Evolutionary conservation across 2,888 invertebrate genomes (phyloP).

Genomic region (Craniophora ligustri): DNA sequence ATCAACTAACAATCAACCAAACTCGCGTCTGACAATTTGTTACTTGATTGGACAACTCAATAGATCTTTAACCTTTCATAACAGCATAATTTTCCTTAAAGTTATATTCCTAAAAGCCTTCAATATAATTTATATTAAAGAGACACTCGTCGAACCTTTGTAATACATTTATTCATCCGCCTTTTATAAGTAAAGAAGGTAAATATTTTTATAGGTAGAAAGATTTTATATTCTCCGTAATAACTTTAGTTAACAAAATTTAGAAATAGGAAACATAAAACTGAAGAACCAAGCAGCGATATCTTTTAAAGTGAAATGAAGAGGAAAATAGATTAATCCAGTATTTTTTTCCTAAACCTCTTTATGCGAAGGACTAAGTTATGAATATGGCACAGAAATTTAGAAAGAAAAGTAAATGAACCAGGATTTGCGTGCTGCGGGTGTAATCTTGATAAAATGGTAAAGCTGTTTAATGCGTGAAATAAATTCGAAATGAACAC

Average conservation of each 20-base stretch:
- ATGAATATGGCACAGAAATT: conserved; percentile 53
- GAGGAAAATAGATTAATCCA: conserved; percentile 40
- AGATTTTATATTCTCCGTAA: no score
- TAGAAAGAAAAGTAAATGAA: conserved; percentile 55
- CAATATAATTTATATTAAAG: not conserved
- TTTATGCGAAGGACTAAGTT: conserved; percentile 46
- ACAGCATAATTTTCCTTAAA: conserved; percentile 18
- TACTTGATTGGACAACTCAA: conserved; percentile 52
- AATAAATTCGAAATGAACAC: conserved; percentile 44
- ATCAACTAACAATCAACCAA: conserved; percentile 60
- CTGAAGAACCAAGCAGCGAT: not conserved
- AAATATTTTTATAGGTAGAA: no score
- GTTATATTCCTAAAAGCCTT: conserved; percentile 1
- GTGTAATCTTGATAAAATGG: conserved; percentile 55
- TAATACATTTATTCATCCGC: no score
- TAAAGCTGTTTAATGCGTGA: conserved; percentile 43
- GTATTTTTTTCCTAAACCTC: conserved; percentile 38
- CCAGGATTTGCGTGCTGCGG: conserved; percentile 50
- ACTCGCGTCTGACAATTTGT: conserved; percentile 54
- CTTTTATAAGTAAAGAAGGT: no score
- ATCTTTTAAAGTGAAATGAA: conserved; percentile 26
- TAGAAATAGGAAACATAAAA: not conserved
- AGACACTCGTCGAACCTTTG: no score
- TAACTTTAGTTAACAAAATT: no score
- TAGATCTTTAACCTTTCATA: conserved; percentile 24